These are phyloP conservation scores for Podarcis muralis DNA, from an alignment of 2,113 vertebrate species.

Conservation along the genomic window DNA sequence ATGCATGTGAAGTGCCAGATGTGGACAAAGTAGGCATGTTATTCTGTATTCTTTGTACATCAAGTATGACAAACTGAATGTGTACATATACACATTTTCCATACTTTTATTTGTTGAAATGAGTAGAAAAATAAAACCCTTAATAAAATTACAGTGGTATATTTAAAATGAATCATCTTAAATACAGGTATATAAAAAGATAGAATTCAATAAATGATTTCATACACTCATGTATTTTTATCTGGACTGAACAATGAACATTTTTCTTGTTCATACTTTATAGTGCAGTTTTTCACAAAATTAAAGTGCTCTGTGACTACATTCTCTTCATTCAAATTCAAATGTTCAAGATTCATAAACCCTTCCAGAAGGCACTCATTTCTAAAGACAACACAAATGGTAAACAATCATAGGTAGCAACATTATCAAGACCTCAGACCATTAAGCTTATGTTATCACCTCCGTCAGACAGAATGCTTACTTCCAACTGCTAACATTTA, in stretches of 20 bases:
- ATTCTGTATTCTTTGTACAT: not conserved
- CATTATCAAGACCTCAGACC: not conserved
- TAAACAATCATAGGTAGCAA: not conserved
- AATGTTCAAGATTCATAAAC: not conserved
- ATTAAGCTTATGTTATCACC: not conserved
- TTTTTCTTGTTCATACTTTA: not conserved
- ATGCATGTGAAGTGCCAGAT: not conserved
- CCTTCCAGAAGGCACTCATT: constrained; percentile 9
- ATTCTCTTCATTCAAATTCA: not conserved
- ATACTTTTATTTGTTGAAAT: constrained; percentile 21
- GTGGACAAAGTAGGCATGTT: not conserved
- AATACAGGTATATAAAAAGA: constrained; percentile 1
- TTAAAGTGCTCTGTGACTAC: not conserved
- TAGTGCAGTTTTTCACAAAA: not conserved
- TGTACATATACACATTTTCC: constrained; percentile 27
- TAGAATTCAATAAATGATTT: constrained; percentile 7
- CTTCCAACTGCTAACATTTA: not conserved
- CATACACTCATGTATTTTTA: not conserved
- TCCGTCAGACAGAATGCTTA: not conserved
- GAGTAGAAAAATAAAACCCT: constrained; percentile 67
- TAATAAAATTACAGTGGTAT: constrained; percentile 22
- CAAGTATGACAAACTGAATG: not conserved
- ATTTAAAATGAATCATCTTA: not conserved
- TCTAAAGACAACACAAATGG: constrained; percentile 6
- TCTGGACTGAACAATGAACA: not conserved